These are phyloP conservation scores for Cylas formicarius DNA, from an alignment of 1,140 invertebrate species.

Conservation along the genomic window DNA sequence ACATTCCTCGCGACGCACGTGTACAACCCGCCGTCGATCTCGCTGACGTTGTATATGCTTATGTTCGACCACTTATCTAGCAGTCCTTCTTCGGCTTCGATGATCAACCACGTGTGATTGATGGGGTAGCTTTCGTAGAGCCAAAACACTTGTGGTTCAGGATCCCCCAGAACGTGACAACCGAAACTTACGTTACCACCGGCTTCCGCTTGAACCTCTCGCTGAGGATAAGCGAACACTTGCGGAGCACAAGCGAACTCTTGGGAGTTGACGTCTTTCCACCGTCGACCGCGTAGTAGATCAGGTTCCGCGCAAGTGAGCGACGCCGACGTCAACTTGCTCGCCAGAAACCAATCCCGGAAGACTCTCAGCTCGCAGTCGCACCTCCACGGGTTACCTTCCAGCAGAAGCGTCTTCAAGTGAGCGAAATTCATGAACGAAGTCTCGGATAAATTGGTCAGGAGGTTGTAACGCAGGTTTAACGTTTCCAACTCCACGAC, in stretches of 20 bases:
- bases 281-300: conserved; percentile 51
- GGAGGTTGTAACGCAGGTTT: conserved; percentile 60
- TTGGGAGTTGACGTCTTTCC: conserved; percentile 56
- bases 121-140: conserved; percentile 62
- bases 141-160: conserved; percentile 77
- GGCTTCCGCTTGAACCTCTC: conserved; percentile 55
- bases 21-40: conserved; percentile 73
- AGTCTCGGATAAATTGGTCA: conserved; percentile 57
- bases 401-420: conserved; percentile 69
- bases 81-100: conserved; percentile 42
- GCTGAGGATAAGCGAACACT: conserved; percentile 41
- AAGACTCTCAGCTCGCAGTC: conserved; percentile 78
- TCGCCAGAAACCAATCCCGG: conserved; percentile 68
- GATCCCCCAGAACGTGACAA: conserved; percentile 74
- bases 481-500: conserved; percentile 61
- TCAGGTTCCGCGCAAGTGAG: conserved; percentile 56
- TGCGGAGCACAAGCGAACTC: conserved; percentile 71
- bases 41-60: conserved; percentile 65
- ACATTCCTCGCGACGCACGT: conserved; percentile 69
- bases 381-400: conserved; percentile 84
- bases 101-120: conserved; percentile 43
- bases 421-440: conserved; percentile 58
- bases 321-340: conserved; percentile 59
- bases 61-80: conserved; percentile 62
- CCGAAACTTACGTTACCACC: conserved; percentile 72